Base-by-base conservation (phyloP, 2,797 vertebrate species). In the Atherinosoma microstoma region DNA sequence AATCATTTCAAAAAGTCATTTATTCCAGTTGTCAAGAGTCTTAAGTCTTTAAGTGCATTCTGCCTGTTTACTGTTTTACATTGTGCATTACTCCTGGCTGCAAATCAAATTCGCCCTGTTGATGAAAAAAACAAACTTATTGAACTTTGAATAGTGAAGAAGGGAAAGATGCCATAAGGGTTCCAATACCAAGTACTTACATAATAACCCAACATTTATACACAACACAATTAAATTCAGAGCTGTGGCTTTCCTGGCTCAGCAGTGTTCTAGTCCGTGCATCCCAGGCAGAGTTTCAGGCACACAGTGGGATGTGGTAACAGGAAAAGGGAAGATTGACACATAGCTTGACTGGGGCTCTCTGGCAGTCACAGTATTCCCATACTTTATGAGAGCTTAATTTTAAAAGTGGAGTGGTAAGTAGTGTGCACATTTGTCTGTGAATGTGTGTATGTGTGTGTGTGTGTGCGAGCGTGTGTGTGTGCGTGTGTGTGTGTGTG, bases 171-270 rank as follows among this genome's bases (percentile, higher is more conserved):
- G n/a, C 51, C 12, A 13, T 54, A 4, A 12, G 4, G 1, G 22
- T 4, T 27, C 27, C 22, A 27, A 13, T 24, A 13, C 22, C 32
- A 12, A 58, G 18, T 32, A 56, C 38, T 32, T 3, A 63, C 51
- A 30, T 49, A 32, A 1, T 4, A 27, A 45, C 4, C 12, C 4
- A 6, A 20, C 58, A 30, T 61, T 54, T 16, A 12, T 24, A 54
- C 15, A 29, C 38, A 24, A 24, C 13, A 24, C 8, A 4, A 63
- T 67, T 71, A 73, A 58, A 85, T 40, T 53, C 66, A 64, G 47
- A 45, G 9, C 87, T 79, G 65, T 74, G 77, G 81, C 10, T 16
- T 3, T 84, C 87, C 87, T 85, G 85, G 80, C 78, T 61, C 73
- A 58, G 75, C 15, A 29, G 13, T 67, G 53, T 73, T 68, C 64